Conservation (phyloP, 2,888 invertebrate species). For the Diloba caeruleocephala region DNA sequence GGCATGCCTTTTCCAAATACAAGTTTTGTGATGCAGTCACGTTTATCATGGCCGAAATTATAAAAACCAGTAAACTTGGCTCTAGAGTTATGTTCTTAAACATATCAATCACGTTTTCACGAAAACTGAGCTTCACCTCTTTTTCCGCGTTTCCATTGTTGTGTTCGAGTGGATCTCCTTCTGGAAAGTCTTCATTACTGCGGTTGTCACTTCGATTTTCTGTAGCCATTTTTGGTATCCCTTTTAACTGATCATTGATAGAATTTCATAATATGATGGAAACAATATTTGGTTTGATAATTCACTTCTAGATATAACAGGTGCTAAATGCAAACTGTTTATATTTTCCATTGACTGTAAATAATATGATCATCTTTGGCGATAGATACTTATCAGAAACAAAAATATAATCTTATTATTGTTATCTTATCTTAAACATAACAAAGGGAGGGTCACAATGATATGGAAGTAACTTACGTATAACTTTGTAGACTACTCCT, state of each 20-base stretch:
- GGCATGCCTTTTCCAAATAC: constrained; percentile 94
- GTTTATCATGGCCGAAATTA: constrained; percentile 79
- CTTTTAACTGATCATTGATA: constrained; percentile 24
- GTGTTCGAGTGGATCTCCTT: constrained; percentile 44
- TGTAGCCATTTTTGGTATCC: constrained; percentile 32
- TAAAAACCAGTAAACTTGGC: constrained; percentile 70
- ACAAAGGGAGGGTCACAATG: constrained; percentile 17
- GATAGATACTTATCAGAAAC: constrained; percentile 40
- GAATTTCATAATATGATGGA: background rate
- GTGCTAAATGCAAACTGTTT: constrained; percentile 33
- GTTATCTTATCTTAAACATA: no score
- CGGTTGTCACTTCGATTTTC: constrained; percentile 12
- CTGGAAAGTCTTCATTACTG: constrained; percentile 34
- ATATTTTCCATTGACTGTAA: constrained; percentile 20
- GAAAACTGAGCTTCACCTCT: constrained; percentile 52
- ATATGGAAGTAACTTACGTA: constrained; percentile 20
- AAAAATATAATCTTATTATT: no score
- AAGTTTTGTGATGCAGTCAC: constrained; percentile 93
- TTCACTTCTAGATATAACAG: constrained; percentile 33
- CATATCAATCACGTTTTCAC: constrained; percentile 54
- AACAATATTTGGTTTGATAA: constrained; percentile 1
- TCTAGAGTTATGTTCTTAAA: constrained; percentile 74
- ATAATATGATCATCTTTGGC: constrained; percentile 37
- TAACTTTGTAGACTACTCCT: constrained; percentile 38
- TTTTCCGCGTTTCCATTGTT: constrained; percentile 33